These are phyloP conservation scores for Spea multiplicata DNA, from an alignment of 2,113 vertebrate genomes.

Conservation along the genomic window DNA sequence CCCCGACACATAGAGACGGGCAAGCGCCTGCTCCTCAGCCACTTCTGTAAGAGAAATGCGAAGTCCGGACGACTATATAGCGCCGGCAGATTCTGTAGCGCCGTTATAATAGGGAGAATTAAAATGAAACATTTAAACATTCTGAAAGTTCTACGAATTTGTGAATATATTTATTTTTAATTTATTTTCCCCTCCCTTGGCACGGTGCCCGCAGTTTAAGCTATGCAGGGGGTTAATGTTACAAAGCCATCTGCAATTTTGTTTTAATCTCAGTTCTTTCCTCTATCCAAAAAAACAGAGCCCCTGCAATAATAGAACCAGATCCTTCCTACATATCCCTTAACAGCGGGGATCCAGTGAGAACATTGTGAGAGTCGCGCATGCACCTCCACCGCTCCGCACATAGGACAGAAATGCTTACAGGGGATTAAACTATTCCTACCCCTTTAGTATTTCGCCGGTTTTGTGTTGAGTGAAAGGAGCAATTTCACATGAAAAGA, in stretches of 20 bases:
- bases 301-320: constrained; percentile 27
- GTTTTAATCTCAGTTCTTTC: constrained; percentile 1
- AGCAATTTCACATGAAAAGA: background rate
- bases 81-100: too few species aligned
- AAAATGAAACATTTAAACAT: too few species aligned
- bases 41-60: too few species aligned
- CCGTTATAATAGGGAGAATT: too few species aligned
- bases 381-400: background rate
- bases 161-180: too few species aligned
- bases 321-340: constrained; percentile 1
- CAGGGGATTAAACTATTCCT: background rate
- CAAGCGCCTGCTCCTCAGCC: too few species aligned
- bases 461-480: background rate
- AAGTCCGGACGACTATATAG: too few species aligned
- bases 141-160: too few species aligned
- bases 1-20: too few species aligned
- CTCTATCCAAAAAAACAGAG: constrained; percentile 10
- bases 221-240: background rate
- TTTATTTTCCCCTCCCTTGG: too few species aligned
- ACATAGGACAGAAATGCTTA: background rate
- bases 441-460: background rate
- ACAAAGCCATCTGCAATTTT: constrained; percentile 18
- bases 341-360: background rate
- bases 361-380: background rate
- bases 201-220: background rate